Conservation (phyloP, 1,140 invertebrate species). For the Macrocentrus cingulum region DNA sequence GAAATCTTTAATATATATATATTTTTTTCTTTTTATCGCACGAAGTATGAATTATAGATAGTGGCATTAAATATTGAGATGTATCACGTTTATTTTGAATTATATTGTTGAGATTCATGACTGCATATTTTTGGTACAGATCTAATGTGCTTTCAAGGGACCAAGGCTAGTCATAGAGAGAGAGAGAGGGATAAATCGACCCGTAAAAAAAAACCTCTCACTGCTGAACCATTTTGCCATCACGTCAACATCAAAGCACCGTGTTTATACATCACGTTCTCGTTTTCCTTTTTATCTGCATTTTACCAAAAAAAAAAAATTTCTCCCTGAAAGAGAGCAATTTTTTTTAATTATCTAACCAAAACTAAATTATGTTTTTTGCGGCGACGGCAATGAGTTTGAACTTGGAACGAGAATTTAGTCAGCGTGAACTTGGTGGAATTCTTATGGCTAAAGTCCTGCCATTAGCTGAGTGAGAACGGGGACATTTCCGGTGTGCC, state of each 20-base stretch:
- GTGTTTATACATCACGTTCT: not conserved
- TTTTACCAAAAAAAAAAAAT: not conserved
- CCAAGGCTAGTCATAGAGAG: not conserved
- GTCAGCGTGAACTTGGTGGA: not conserved
- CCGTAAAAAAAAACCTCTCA: not conserved
- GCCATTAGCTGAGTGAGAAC: conserved; percentile 2
- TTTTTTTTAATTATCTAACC: too few species aligned
- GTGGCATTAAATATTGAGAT: too few species aligned
- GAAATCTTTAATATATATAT: too few species aligned
- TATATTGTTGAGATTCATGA: too few species aligned
- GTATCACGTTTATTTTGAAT: too few species aligned
- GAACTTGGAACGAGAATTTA: not conserved
- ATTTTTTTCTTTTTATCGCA: too few species aligned
- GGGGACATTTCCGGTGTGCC: conserved; percentile 14
- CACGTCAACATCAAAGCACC: not conserved
- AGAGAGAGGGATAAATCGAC: not conserved
- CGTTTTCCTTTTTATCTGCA: not conserved
- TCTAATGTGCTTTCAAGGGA: conserved; percentile 9
- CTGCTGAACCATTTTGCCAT: not conserved
- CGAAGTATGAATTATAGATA: too few species aligned
- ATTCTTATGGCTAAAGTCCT: not conserved
- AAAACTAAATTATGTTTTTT: too few species aligned
- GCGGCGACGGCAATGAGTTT: not conserved
- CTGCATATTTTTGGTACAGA: not conserved
- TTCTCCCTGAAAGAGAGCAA: not conserved